A percentile compares a stretch with the other conserved stretches of the same genome.
Conservation (phyloP, 2,797 vertebrate species). For the Sebastes melanostomus region DNA sequence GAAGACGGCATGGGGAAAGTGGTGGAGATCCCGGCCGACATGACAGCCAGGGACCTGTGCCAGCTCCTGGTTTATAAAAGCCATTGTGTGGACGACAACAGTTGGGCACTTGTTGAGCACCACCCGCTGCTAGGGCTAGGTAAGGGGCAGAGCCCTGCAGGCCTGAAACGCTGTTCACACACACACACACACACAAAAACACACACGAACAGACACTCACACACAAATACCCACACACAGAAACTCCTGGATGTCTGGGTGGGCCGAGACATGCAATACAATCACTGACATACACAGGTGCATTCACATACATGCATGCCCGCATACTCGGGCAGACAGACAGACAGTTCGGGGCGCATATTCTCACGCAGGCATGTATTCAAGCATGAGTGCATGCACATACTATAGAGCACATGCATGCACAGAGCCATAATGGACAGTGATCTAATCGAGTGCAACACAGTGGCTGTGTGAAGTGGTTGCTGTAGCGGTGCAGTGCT, state of each 20-base stretch:
- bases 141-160: slow-evolving; percentile 71
- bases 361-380: slow-evolving; percentile 63
- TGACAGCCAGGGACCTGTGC: slow-evolving; percentile 97
- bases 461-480: slow-evolving; percentile 7
- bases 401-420: slow-evolving; percentile 36
- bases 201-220: background rate
- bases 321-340: slow-evolving; percentile 19
- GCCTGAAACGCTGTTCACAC: background rate
- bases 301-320: slow-evolving; percentile 32
- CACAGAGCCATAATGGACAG: slow-evolving; percentile 22
- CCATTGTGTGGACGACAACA: slow-evolving; percentile 99
- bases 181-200: background rate
- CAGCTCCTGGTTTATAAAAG: slow-evolving; percentile 97
- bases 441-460: slow-evolving; percentile 44
- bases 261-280: slow-evolving; percentile 24
- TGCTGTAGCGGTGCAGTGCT: background rate
- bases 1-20: slow-evolving; percentile 97
- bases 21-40: slow-evolving; percentile 95
- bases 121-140: slow-evolving; percentile 95
- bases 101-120: slow-evolving; percentile 97
- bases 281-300: slow-evolving; percentile 54
- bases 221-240: background rate
- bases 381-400: slow-evolving; percentile 54
- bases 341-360: slow-evolving; percentile 25
- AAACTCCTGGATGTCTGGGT: slow-evolving; percentile 4